These are phyloP conservation scores for Agriopis leucophaearia DNA, from an alignment of 2,888 invertebrate species.

Conservation along the genomic window DNA sequence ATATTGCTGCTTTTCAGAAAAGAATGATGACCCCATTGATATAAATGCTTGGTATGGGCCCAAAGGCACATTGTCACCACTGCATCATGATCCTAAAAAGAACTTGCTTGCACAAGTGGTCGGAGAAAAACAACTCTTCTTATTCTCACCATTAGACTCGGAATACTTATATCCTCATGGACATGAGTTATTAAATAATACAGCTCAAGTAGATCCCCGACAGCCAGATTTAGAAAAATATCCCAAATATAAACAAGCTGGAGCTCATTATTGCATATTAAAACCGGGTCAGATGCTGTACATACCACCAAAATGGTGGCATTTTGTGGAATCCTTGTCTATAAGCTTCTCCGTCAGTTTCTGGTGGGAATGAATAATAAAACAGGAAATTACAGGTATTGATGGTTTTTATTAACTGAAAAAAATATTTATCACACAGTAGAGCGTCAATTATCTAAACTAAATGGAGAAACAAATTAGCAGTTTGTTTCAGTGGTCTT, in stretches of 20 bases:
- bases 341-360: slow-evolving; percentile 98
- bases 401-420: not conserved
- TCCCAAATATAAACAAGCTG: slow-evolving; percentile 89
- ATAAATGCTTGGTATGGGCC: slow-evolving; percentile 99
- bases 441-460: too few relatives aligned
- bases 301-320: slow-evolving; percentile 99
- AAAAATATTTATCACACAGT: too few relatives aligned
- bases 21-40: slow-evolving; percentile 87
- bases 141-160: slow-evolving; percentile 92
- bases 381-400: not conserved
- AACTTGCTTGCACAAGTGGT: slow-evolving; percentile 96
- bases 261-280: slow-evolving; percentile 89
- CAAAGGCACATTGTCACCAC: slow-evolving; percentile 95
- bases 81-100: slow-evolving; percentile 97
- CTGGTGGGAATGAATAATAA: slow-evolving; percentile 93
- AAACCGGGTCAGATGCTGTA: slow-evolving; percentile 96
- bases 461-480: too few relatives aligned
- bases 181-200: slow-evolving; percentile 92
- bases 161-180: slow-evolving; percentile 93
- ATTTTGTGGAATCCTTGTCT: slow-evolving; percentile 95
- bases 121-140: slow-evolving; percentile 95
- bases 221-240: slow-evolving; percentile 90
- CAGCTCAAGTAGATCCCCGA: slow-evolving; percentile 95
- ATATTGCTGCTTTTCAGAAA: slow-evolving; percentile 90
- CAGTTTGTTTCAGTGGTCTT: too few relatives aligned